Evolutionary conservation across 2,113 vertebrate genomes (phyloP).

Genomic region (Barnardius zonarius): DNA sequence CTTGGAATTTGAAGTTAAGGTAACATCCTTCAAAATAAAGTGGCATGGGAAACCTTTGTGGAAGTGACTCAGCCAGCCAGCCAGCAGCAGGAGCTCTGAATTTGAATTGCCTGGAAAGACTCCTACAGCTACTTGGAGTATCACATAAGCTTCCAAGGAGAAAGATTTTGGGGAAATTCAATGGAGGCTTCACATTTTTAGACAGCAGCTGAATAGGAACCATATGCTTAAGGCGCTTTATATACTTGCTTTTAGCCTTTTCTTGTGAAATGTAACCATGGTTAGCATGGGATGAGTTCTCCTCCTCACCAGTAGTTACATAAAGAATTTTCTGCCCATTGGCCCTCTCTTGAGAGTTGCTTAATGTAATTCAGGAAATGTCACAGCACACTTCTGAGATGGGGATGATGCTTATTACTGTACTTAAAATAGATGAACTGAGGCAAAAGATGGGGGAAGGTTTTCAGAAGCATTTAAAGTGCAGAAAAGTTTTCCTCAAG

Average conservation of each 20-base stretch:
- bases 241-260: neutral
- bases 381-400: conserved; percentile 10
- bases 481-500: neutral
- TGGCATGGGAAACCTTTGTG: neutral
- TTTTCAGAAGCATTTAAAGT: conserved; percentile 8
- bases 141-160: neutral
- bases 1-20: neutral
- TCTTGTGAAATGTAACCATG: neutral
- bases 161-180: neutral
- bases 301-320: neutral
- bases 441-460: neutral
- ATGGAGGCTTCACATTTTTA: neutral
- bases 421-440: conserved; percentile 20
- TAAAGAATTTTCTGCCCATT: conserved; percentile 22
- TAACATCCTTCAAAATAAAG: neutral
- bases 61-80: neutral
- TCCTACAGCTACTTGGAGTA: neutral
- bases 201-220: neutral
- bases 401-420: conserved; percentile 6
- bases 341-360: conserved; percentile 1
- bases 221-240: neutral
- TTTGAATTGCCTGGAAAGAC: neutral
- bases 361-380: conserved; percentile 39
- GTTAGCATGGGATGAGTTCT: neutral
- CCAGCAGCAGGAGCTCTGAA: conserved; percentile 14